Percentiles rank a stretch among this genome's conserved stretches.
phyloP scores from a whole-genome alignment of 2,888 invertebrate species.

The Lapara coniferarum region DNA sequence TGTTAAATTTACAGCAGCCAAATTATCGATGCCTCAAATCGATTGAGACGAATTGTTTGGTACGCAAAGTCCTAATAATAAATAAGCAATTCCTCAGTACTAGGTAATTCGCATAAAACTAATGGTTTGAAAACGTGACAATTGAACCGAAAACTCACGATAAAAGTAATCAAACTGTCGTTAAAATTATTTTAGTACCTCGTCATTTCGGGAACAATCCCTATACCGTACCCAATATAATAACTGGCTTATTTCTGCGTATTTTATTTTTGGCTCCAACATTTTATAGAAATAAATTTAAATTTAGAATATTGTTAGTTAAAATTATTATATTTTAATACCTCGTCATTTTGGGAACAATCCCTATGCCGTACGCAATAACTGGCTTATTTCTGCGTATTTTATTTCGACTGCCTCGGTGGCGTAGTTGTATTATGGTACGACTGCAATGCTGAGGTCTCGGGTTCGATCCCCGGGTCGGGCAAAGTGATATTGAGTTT shows the following conservation, averaged over 20 bases:
- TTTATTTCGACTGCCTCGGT: too few species aligned
- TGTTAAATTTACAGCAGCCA: neutral
- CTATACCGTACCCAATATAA: constrained; percentile 34
- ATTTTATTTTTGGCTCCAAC: constrained; percentile 27
- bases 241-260: constrained; percentile 30
- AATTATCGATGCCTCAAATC: constrained; percentile 44
- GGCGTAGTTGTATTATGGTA: too few species aligned
- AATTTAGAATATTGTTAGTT: constrained; percentile 53
- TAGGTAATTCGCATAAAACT: constrained; percentile 77
- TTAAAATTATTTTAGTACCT: constrained; percentile 78
- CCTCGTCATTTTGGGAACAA: constrained; percentile 59
- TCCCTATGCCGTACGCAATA: constrained; percentile 39
- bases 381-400: constrained; percentile 30
- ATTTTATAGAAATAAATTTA: too few species aligned
- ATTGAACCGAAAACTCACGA: constrained; percentile 79
- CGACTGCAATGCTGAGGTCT: too few species aligned
- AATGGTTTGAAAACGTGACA: constrained; percentile 80
- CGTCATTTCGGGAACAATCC: constrained; percentile 59
- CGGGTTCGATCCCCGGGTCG: too few species aligned
- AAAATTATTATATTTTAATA: constrained; percentile 79
- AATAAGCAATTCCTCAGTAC: constrained; percentile 76
- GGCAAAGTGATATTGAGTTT: too few species aligned
- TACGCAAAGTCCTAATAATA: constrained; percentile 65
- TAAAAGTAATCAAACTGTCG: constrained; percentile 82
- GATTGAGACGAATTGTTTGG: constrained; percentile 52